Conservation (phyloP, 1,140 invertebrate genomes). For the Zaprionus kolodkinae region DNA sequence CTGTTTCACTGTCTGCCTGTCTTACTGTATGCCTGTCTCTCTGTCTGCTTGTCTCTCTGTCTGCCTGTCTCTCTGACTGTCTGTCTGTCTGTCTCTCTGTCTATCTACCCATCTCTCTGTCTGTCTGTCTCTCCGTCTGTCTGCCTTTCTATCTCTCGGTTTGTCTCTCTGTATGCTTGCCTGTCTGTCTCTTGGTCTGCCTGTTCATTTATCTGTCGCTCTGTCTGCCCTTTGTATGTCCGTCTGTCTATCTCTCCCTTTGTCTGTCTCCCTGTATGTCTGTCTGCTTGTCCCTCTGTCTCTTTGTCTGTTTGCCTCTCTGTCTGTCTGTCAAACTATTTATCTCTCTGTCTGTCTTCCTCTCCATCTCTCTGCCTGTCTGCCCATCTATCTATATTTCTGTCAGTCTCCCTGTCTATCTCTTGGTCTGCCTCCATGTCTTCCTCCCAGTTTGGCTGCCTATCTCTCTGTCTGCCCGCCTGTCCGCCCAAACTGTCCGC, state of each 20-base stretch:
- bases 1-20: no score
- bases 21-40: no score
- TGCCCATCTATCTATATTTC: no score
- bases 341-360: neutral
- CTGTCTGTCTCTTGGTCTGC: neutral
- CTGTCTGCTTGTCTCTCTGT: neutral
- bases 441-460: neutral
- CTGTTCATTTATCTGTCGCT: neutral
- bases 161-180: neutral
- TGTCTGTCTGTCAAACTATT: no score
- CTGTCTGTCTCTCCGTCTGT: conserved; percentile 7
- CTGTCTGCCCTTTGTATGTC: neutral
- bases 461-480: neutral
- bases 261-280: neutral
- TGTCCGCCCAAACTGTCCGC: neutral
- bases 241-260: neutral
- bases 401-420: neutral
- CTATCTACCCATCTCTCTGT: neutral
- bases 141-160: neutral
- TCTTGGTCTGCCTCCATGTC: neutral
- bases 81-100: neutral
- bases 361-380: no score
- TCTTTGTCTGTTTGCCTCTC: neutral
- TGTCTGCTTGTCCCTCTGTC: neutral
- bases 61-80: neutral